phyloP scores from a whole-genome alignment of 2,113 vertebrate species.

The Bujurquina vittata region DNA sequence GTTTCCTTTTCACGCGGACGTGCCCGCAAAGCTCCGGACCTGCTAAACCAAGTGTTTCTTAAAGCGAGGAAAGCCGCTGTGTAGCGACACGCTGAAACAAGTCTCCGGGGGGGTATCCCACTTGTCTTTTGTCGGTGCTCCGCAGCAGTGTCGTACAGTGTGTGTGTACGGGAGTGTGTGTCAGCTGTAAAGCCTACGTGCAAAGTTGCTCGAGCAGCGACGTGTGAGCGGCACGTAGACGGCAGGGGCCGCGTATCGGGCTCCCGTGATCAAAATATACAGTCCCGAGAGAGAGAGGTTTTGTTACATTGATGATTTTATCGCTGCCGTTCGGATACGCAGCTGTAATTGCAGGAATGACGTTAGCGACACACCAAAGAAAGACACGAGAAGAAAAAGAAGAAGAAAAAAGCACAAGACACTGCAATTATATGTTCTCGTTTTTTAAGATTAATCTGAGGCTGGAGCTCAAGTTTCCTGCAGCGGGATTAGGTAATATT shows the following conservation, averaged over 20 bases:
- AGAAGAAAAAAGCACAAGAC: neutral
- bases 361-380: conserved; percentile 42
- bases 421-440: neutral
- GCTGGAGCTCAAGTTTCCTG: conserved; percentile 8
- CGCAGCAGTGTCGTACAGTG: conserved; percentile 46
- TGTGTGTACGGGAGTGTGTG: conserved; percentile 31
- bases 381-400: conserved; percentile 7
- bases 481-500: conserved; percentile 54
- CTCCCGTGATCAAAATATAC: conserved; percentile 77
- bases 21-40: neutral
- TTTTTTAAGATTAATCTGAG: conserved; percentile 42
- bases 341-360: conserved; percentile 68
- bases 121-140: conserved; percentile 55
- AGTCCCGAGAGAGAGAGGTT: conserved; percentile 65
- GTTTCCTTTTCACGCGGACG: neutral
- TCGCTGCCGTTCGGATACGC: conserved; percentile 56
- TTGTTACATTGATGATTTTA: conserved; percentile 67
- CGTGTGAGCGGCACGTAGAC: conserved; percentile 78
- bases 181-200: conserved; percentile 74
- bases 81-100: conserved; percentile 1
- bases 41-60: neutral
- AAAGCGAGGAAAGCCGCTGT: neutral
- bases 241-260: conserved; percentile 73
- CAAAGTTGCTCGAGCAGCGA: conserved; percentile 75
- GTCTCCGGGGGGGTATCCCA: conserved; percentile 18